Evolutionary conservation across 1,140 invertebrate species (phyloP), one percentile per base, ranked within the genome.

Genomic region (Micrasema minimum): DNA sequence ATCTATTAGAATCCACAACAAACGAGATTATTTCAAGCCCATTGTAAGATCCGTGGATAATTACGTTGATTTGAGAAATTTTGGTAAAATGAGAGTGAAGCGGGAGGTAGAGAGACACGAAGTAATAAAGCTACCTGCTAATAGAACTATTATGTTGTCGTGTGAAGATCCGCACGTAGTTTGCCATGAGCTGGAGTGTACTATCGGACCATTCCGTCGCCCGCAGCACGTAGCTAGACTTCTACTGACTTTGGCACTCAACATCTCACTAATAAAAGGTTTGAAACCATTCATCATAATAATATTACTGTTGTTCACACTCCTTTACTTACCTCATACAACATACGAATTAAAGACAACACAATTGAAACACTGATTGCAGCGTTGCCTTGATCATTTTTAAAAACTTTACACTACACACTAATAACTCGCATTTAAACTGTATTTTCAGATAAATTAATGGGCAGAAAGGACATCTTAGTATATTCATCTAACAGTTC

Each of bases 201-300:
- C 57, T 1, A 37, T 69, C 11, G 72, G 72, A n/a, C 69, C 69
- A 1, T 71, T 74, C 45, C 20, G 69, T 35, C 26, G 66, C 2
- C 26, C 14, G 11, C 62, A 71, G 23, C 59, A 26, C 2, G 64
- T 67, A 10, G 62, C 62, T 16, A 55, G 41, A 18, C 35, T 71
- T 10, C 20, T 55, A 0, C 14, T 74, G 1, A 68, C 62, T 5
- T 67, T 74, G 72, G 38, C 62, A 22, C 12, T 71, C 6, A 62
- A 74, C 38, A 41, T 74, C 45, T 62, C 68, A 1, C n/a, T 45
- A 18, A 37, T 74, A 1, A 64, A 67, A 74, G 64, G 72, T 74
- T 12, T 7, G 55, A 20, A 16, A n/a, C n/a, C n/a, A n/a, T n/a
- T n/a, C 5, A 18, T 50, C 20, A 5, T 50, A 20, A 50, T 20